A percentile compares a stretch with the other conserved stretches of the same genome.
Evolutionary conservation across 2,113 vertebrate species (phyloP).

Genomic region (Scomber scombrus): DNA sequence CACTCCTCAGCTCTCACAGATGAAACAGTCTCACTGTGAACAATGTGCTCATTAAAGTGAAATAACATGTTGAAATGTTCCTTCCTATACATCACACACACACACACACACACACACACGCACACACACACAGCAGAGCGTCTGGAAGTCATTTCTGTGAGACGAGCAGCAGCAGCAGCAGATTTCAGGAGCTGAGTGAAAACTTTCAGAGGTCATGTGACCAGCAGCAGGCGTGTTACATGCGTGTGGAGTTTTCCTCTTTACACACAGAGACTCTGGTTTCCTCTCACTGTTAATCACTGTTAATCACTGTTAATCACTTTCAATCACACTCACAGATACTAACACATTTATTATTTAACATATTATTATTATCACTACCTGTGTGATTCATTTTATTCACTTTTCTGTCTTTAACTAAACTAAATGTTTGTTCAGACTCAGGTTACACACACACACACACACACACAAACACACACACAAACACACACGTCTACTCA

Average conservation of each 20-base stretch:
- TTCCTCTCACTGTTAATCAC: no score
- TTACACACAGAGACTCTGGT: no score
- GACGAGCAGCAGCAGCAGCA: neutral
- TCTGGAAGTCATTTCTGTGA: slow-evolving; percentile 52
- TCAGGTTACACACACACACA: neutral
- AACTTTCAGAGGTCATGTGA: neutral
- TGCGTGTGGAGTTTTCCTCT: neutral
- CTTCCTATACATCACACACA: slow-evolving; percentile 52
- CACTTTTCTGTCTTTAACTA: neutral
- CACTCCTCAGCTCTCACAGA: slow-evolving; percentile 8
- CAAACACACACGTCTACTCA: no score
- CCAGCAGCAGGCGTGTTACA: neutral
- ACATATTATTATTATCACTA: no score
- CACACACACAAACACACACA: no score
- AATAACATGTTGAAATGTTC: slow-evolving; percentile 66
- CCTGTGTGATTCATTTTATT: neutral
- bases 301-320: no score
- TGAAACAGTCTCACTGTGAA: slow-evolving; percentile 54
- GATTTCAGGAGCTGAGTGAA: slow-evolving; percentile 11
- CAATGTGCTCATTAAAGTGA: slow-evolving; percentile 69
- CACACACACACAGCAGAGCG: neutral
- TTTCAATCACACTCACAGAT: no score
- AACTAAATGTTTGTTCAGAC: neutral
- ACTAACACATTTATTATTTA: no score
- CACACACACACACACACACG: slow-evolving; percentile 23